phyloP scores from a whole-genome alignment of 2,113 vertebrate species.

The Oncorhynchus clarkii region DNA sequence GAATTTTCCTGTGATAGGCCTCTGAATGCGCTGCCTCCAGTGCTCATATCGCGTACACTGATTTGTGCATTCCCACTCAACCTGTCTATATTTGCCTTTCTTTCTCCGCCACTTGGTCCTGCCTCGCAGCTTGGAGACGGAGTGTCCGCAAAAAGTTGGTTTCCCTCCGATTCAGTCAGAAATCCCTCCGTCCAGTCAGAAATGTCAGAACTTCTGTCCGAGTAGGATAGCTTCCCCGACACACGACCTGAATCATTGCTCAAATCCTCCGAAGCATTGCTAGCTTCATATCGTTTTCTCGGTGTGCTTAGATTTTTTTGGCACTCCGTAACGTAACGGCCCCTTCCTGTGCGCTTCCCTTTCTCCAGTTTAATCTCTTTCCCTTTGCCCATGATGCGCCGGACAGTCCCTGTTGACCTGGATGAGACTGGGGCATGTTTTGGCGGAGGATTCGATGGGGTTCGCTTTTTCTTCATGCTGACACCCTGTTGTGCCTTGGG shows the following conservation, averaged over 20 bases:
- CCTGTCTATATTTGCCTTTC: conserved; percentile 33
- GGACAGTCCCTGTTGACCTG: conserved; percentile 45
- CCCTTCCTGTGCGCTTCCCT: conserved; percentile 49
- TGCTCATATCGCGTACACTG: background rate
- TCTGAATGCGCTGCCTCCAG: conserved; percentile 12
- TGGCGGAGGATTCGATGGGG: conserved; percentile 52
- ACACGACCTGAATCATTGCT: conserved; percentile 69
- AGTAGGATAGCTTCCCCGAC: conserved; percentile 74
- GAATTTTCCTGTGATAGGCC: conserved; percentile 38
- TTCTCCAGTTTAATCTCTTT: conserved; percentile 45
- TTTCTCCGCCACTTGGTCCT: conserved; percentile 56
- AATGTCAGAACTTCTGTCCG: conserved; percentile 89
- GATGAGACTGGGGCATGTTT: conserved; percentile 67
- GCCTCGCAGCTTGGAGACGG: conserved; percentile 63
- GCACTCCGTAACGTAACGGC: conserved; percentile 34
- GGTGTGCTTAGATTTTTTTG: conserved; percentile 41
- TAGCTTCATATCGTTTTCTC: conserved; percentile 70
- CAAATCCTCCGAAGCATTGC: conserved; percentile 67
- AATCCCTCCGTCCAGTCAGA: conserved; percentile 79
- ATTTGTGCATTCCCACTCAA: background rate
- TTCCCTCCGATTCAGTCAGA: conserved; percentile 85
- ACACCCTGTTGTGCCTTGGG: conserved; percentile 29
- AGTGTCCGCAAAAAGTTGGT: conserved; percentile 69
- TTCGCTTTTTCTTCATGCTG: conserved; percentile 50
- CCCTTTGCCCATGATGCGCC: conserved; percentile 41